Conservation (phyloP, 2,888 invertebrate species). For the Polyploca ridens region DNA sequence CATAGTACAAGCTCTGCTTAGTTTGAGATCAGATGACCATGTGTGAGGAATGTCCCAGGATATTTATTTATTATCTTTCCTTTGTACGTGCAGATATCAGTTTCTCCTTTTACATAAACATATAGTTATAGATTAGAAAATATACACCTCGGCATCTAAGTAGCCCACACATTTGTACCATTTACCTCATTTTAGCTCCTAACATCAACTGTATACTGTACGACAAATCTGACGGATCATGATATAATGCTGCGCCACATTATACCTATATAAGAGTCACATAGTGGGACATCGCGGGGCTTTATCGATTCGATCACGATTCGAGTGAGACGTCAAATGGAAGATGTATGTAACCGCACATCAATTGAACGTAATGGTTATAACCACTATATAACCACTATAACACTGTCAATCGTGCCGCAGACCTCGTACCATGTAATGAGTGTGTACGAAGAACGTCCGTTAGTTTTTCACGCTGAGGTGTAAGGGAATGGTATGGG, state of each 20-base stretch:
- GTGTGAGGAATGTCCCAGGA: no score
- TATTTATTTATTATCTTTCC: no score
- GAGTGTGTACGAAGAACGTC: constrained; percentile 34
- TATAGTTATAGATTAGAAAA: no score
- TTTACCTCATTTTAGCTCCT: background rate
- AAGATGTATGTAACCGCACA: constrained; percentile 11
- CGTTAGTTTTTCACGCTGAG: constrained; percentile 51
- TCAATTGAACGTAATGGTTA: constrained; percentile 8
- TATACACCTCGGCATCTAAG: no score
- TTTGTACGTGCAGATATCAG: no score
- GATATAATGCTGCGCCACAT: background rate
- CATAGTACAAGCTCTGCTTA: no score
- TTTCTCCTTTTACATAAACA: no score
- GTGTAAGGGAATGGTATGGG: background rate
- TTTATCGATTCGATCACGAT: background rate
- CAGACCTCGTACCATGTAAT: constrained; percentile 40
- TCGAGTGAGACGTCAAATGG: constrained; percentile 7
- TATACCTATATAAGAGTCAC: background rate
- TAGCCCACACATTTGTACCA: background rate
- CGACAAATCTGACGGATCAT: background rate
- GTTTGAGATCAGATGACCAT: no score
- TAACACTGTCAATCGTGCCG: constrained; percentile 38
- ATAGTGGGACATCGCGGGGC: background rate
- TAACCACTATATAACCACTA: constrained; percentile 25
- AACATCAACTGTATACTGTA: background rate